Conservation (phyloP, 2,797 vertebrate genomes). For the Podarcis lilfordi region DNA sequence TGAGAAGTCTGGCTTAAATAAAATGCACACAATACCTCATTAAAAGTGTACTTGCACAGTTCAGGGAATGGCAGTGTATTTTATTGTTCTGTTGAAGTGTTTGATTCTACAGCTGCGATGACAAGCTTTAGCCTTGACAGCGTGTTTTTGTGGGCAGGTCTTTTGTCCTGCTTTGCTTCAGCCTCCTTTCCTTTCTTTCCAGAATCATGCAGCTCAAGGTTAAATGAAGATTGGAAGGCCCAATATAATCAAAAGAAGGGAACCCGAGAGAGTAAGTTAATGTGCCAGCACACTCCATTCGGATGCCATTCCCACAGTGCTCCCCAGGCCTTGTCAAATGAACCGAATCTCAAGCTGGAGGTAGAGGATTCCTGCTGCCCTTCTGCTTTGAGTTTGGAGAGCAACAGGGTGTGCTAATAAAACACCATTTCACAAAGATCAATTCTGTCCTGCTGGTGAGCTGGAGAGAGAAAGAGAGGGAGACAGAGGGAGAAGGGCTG, state of each 20-base stretch:
- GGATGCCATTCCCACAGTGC: background rate
- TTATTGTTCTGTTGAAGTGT: background rate
- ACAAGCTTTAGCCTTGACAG: background rate
- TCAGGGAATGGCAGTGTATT: background rate
- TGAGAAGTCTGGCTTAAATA: background rate
- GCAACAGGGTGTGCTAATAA: conserved; percentile 24
- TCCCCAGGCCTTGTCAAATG: background rate
- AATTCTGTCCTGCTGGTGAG: background rate
- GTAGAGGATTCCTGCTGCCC: background rate
- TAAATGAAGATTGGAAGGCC: background rate
- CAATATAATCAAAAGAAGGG: background rate
- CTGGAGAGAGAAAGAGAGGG: background rate
- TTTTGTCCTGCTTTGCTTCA: background rate
- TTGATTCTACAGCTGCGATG: background rate
- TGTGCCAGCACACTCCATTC: background rate
- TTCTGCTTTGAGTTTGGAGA: background rate
- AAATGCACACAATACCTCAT: background rate
- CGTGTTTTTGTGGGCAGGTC: background rate
- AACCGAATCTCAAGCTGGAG: background rate
- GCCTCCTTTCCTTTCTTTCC: conserved; percentile 6
- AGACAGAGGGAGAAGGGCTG: conserved; percentile 23
- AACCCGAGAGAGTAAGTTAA: background rate
- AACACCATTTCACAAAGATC: background rate
- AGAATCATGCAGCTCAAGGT: background rate
- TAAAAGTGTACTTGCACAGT: background rate